Base-by-base conservation (phyloP, 2,797 vertebrate genomes). In the Coregonus suidteri region DNA sequence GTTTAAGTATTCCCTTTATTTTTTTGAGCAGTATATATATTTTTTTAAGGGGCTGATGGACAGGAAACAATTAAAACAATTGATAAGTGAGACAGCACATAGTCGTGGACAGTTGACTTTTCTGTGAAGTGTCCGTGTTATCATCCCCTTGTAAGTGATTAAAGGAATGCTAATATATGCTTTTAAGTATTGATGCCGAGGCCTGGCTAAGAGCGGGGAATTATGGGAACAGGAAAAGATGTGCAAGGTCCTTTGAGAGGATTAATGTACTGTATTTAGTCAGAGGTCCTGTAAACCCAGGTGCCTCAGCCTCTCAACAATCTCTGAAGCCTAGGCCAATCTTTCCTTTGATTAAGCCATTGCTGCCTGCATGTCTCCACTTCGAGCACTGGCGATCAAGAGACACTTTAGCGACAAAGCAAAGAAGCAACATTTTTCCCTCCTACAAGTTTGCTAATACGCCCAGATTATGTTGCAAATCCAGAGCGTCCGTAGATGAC, bases 391-490 rank as follows among this genome's bases (percentile, higher is more conserved):
- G 53, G 81, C 79, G 82, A 83, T 87, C 82, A 81, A 77, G 76
- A 82, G 81, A 85, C 78, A 81, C 80, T 86, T 67, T 65, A 69
- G 82, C 65, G 80, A 91, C 81, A 87, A 89, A 86, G 78, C 86
- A 53, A 77, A 86, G 52, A 79, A 82, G 82, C 71, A 79, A 89
- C 92, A 93, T 88, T 90, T 92, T 89, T 84, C 80, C 77, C 85
- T 86, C 83, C 81, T 70, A 83, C 47, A 79, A 89, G 78, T 73
- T 88, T 85, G 79, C 74, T 81, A 89, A 87, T 77, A 73, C 71
- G 76, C 74, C 78, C 79, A 91, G 91, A 94, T 94, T 93, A 89
- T 30, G 65, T 75, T 79, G 79, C 77, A 91, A 90, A 91, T 91
- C 91, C 85, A n/a, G 79, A 83, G 41, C 9, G 88, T n/a, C n/a